Evolutionary conservation across 2,113 vertebrate species (phyloP).

Genomic region (Progne subis): DNA sequence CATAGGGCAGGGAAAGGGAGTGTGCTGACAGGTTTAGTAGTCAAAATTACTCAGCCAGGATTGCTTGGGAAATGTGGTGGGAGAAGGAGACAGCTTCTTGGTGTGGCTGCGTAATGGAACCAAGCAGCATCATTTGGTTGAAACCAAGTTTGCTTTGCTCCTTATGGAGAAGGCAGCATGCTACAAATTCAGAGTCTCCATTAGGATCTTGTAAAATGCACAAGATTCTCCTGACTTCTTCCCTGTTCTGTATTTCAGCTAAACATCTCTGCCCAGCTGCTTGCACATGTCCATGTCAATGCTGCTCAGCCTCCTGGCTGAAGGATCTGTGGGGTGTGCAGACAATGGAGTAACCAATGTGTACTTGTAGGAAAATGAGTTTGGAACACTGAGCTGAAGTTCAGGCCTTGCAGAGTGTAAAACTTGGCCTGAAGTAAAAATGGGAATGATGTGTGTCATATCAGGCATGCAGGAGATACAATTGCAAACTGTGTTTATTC

Average conservation of each 20-base stretch:
- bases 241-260: not conserved
- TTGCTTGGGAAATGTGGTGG: not conserved
- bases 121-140: not conserved
- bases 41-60: not conserved
- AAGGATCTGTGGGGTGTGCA: not conserved
- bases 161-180: not conserved
- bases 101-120: not conserved
- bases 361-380: not conserved
- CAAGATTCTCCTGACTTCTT: not conserved
- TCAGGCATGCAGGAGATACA: not conserved
- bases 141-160: not conserved
- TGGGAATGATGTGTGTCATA: not conserved
- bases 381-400: not conserved
- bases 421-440: not conserved
- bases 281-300: rapidly evolving
- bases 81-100: not conserved
- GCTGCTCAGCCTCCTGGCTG: not conserved
- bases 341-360: rapidly evolving
- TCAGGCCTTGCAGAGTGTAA: not conserved
- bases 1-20: not conserved
- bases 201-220: not conserved
- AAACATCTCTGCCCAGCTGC: not conserved
- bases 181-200: not conserved
- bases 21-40: not conserved
- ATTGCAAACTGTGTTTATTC: constrained; percentile 27